Conservation (phyloP, 1,140 invertebrate genomes). For the Trissolcus basalis region DNA sequence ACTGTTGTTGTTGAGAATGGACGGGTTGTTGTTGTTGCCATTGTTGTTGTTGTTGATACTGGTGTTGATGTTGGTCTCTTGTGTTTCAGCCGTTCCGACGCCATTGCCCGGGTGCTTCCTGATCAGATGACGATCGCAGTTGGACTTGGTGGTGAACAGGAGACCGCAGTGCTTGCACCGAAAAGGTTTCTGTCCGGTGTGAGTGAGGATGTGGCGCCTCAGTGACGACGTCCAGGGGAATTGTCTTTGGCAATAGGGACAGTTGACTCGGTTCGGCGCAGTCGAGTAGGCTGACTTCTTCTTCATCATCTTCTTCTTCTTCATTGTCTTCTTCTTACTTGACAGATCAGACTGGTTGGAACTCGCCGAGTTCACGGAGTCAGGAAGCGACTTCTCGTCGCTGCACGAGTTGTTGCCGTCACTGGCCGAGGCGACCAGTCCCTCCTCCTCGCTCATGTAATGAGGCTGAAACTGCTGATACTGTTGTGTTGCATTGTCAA, state of each 20-base stretch:
- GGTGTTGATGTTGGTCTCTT: conserved; percentile 63
- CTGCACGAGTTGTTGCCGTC: conserved; percentile 89
- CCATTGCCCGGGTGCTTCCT: conserved; percentile 85
- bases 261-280: conserved; percentile 93
- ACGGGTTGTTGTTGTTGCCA: conserved; percentile 66
- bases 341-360: conserved; percentile 60
- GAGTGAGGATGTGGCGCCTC: conserved; percentile 92
- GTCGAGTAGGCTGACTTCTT: conserved; percentile 97
- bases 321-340: conserved; percentile 56
- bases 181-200: conserved; percentile 97
- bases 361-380: conserved; percentile 72
- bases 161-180: conserved; percentile 94
- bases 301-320: conserved; percentile 77
- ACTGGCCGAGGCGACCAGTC: conserved; percentile 83
- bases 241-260: conserved; percentile 92
- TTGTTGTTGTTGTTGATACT: conserved; percentile 11
- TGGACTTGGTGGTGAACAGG: conserved; percentile 97
- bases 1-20: conserved; percentile 76
- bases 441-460: conserved; percentile 83
- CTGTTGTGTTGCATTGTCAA: conserved; percentile 87
- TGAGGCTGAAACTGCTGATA: conserved; percentile 80
- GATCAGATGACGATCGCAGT: conserved; percentile 94
- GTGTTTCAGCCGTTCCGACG: conserved; percentile 56
- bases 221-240: conserved; percentile 98
- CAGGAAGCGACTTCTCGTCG: conserved; percentile 80